Conservation (phyloP, 2,888 invertebrate genomes). For the Hypomecis punctinalis region DNA sequence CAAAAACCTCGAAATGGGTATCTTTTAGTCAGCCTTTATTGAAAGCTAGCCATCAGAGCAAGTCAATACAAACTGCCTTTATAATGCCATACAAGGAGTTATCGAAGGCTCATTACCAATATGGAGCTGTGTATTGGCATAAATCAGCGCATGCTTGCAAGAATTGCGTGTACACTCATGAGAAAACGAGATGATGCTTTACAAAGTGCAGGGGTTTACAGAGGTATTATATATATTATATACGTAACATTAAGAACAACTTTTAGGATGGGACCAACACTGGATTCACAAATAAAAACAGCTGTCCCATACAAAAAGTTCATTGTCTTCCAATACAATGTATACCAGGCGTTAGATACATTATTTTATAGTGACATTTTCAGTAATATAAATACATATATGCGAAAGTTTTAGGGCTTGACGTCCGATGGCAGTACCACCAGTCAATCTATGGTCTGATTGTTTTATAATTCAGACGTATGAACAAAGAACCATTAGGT, state of each 20-base stretch:
- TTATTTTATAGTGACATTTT: too few species aligned
- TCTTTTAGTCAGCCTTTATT: constrained; percentile 19
- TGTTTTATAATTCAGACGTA: constrained; percentile 35
- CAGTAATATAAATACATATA: too few species aligned
- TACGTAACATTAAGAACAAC: too few species aligned
- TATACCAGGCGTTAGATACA: too few species aligned
- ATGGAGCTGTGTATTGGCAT: constrained; percentile 25
- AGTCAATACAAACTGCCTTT: constrained; percentile 34
- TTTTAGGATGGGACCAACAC: too few species aligned
- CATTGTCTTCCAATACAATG: too few species aligned
- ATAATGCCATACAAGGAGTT: constrained; percentile 30
- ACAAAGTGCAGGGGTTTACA: not conserved
- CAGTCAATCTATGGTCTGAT: too few species aligned
- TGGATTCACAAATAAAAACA: too few species aligned
- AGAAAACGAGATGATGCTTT: too few species aligned
- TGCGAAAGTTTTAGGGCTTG: too few species aligned
- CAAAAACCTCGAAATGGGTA: constrained; percentile 25
- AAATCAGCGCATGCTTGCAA: constrained; percentile 13
- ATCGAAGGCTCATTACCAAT: constrained; percentile 31
- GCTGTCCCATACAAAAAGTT: too few species aligned
- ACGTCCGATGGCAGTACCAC: too few species aligned
- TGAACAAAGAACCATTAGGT: constrained; percentile 60
- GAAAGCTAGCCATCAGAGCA: constrained; percentile 15
- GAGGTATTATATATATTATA: not conserved
- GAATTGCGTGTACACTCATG: not conserved